phyloP scores from a whole-genome alignment of 2,888 invertebrate genomes.

The Tanaodytes sp. region DNA sequence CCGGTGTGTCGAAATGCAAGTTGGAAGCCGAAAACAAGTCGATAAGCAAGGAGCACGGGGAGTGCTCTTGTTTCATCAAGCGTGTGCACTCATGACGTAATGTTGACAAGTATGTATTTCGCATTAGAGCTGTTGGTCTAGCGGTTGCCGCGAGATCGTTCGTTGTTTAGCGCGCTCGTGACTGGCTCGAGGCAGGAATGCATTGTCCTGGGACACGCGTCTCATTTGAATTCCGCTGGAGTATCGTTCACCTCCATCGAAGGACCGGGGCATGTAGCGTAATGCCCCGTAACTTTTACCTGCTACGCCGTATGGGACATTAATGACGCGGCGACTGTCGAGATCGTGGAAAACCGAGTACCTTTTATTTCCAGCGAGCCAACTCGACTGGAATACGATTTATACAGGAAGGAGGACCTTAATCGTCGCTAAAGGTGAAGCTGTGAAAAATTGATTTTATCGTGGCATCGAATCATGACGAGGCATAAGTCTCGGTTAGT shows the following conservation, averaged over 20 bases:
- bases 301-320: conserved; percentile 57
- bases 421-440: conserved; percentile 57
- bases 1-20: no score
- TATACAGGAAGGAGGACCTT: conserved; percentile 53
- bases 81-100: conserved; percentile 57
- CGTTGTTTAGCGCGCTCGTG: conserved; percentile 55
- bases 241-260: conserved; percentile 63
- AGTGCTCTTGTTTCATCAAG: conserved; percentile 39
- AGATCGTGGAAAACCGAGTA: conserved; percentile 57
- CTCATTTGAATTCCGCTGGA: conserved; percentile 65
- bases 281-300: conserved; percentile 56
- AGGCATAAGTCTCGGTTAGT: conserved; percentile 31
- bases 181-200: conserved; percentile 56
- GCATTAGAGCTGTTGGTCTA: conserved; percentile 46
- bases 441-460: conserved; percentile 56
- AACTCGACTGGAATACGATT: conserved; percentile 46
- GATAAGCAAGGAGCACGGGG: background rate
- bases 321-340: conserved; percentile 57
- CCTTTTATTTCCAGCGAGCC: conserved; percentile 55
- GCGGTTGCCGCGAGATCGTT: conserved; percentile 48
- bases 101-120: conserved; percentile 56
- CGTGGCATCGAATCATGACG: conserved; percentile 47
- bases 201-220: conserved; percentile 57
- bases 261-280: conserved; percentile 58
- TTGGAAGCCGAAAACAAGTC: no score